Conservation (phyloP, 2,888 invertebrate species). For the Dolichopus griseipennis region DNA sequence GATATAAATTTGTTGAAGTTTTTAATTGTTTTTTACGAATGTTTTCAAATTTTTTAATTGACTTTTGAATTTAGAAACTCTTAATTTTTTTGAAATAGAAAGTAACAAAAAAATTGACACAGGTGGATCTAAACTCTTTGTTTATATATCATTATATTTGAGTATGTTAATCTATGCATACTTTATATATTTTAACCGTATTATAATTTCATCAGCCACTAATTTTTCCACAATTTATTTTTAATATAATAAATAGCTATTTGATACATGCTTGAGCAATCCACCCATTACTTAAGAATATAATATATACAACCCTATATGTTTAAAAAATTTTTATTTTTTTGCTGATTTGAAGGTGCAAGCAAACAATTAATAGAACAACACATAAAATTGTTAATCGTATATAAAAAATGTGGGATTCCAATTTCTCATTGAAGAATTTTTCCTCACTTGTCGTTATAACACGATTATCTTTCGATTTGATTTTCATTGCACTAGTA, state of each 20-base stretch:
- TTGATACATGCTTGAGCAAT: neutral
- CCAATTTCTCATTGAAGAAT: slow-evolving; percentile 23
- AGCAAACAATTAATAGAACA: slow-evolving; percentile 19
- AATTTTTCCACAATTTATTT: slow-evolving; percentile 47
- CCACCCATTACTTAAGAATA: neutral
- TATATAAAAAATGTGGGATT: neutral
- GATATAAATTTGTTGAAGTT: too few species aligned
- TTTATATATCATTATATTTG: neutral
- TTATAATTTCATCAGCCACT: slow-evolving; percentile 38
- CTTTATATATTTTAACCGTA: slow-evolving; percentile 42
- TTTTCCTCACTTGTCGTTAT: slow-evolving; percentile 41
- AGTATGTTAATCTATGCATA: slow-evolving; percentile 23
- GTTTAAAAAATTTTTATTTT: slow-evolving; percentile 17
- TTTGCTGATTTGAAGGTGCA: slow-evolving; percentile 22
- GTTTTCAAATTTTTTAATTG: too few species aligned
- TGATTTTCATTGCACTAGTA: slow-evolving; percentile 32
- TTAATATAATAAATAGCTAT: slow-evolving; percentile 40
- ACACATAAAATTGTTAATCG: too few species aligned
- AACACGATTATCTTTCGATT: slow-evolving; percentile 44
- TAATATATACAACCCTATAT: slow-evolving; percentile 19
- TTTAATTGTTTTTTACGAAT: too few species aligned
- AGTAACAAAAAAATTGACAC: neutral
- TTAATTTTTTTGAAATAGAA: too few species aligned
- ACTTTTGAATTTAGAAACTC: too few species aligned
- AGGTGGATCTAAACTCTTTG: too few species aligned